Conservation (phyloP, 1,140 invertebrate species). For the Hermetia illucens region DNA sequence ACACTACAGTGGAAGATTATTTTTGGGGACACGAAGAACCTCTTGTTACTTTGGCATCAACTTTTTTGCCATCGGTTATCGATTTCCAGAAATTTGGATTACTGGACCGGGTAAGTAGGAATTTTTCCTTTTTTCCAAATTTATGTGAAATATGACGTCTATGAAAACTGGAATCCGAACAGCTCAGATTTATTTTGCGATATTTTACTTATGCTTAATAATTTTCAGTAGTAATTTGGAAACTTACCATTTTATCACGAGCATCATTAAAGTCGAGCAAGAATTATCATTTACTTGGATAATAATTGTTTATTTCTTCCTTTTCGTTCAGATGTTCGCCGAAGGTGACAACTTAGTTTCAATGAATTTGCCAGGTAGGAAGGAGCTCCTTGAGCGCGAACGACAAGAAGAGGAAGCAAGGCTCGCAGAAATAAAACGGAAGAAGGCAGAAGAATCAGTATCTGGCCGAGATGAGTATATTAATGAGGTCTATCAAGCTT, state of each 20-base stretch:
- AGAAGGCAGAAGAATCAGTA: neutral
- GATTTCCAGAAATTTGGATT: constrained; percentile 65
- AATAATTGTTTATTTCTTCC: constrained; percentile 7
- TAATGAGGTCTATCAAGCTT: neutral
- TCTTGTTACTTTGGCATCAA: constrained; percentile 50
- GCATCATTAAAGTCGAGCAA: constrained; percentile 2
- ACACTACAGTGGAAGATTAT: constrained; percentile 54
- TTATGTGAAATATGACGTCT: too few relatives aligned
- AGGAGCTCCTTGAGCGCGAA: neutral
- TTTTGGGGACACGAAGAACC: constrained; percentile 78
- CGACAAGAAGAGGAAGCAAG: constrained; percentile 2
- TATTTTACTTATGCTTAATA: constrained; percentile 2
- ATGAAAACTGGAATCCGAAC: too few relatives aligned
- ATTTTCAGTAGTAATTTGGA: constrained; percentile 5
- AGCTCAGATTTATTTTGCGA: too few relatives aligned
- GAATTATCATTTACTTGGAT: too few relatives aligned
- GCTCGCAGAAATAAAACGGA: neutral
- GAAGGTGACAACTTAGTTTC: constrained; percentile 40
- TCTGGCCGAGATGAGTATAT: neutral
- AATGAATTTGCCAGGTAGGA: constrained; percentile 30
- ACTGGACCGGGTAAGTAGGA: constrained; percentile 56
- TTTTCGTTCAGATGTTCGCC: constrained; percentile 40
- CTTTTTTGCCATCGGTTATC: constrained; percentile 53
- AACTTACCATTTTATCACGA: too few relatives aligned
- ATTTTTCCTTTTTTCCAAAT: too few relatives aligned